These are phyloP conservation scores for Campylomormyrus tamandua DNA, from an alignment of 2,113 vertebrate species.

Conservation along the genomic window DNA sequence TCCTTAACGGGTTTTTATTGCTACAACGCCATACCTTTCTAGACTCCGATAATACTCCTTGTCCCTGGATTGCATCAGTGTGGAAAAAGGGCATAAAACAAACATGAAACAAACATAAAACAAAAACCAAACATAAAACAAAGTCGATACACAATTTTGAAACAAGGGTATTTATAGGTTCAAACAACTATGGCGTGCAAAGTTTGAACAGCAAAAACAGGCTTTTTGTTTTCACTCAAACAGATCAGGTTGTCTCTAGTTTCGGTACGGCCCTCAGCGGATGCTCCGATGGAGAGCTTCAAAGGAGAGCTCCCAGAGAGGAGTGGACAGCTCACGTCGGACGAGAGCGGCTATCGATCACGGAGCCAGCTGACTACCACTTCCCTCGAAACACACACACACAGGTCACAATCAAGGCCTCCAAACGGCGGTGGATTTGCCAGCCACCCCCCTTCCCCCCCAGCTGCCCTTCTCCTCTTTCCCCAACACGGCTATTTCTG, in stretches of 20 bases:
- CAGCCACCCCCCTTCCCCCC: constrained; percentile 20
- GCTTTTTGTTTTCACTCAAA: not conserved
- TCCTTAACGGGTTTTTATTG: not conserved
- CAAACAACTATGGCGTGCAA: not conserved
- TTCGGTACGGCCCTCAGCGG: not conserved
- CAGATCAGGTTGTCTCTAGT: not conserved
- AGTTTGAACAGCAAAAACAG: not conserved
- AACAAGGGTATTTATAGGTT: not conserved
- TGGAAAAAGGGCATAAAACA: not conserved
- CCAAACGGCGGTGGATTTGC: constrained; percentile 7
- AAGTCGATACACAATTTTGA: not conserved
- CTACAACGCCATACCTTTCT: not conserved
- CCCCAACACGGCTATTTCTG: constrained; percentile 45
- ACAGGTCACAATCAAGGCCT: constrained; percentile 24
- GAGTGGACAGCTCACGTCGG: constrained; percentile 26
- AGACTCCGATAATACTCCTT: not conserved
- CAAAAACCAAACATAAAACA: not conserved
- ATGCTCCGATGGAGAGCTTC: not conserved
- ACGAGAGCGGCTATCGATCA: constrained; percentile 42
- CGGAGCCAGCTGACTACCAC: constrained; percentile 32
- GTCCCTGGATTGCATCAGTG: not conserved
- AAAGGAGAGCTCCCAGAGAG: not conserved
- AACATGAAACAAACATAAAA: not conserved
- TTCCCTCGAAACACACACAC: constrained; percentile 54
- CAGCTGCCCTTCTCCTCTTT: constrained; percentile 26